These are phyloP conservation scores for Pterocles gutturalis DNA, from an alignment of 2,113 vertebrate species.

Conservation along the genomic window DNA sequence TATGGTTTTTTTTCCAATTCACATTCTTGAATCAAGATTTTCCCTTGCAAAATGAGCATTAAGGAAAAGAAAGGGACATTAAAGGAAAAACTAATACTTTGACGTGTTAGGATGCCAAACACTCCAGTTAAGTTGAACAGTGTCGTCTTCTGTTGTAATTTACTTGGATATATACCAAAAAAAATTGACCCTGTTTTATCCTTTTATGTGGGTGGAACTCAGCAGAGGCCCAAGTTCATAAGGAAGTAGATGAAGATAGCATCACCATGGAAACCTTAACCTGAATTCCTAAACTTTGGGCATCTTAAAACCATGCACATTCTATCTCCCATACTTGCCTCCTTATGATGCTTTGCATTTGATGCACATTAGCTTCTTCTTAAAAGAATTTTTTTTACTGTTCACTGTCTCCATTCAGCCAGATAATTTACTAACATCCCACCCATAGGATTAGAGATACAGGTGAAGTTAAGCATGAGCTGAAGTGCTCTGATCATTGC, in stretches of 20 bases:
- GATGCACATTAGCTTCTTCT: background rate
- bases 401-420: background rate
- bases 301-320: constrained; percentile 24
- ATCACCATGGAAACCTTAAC: constrained; percentile 74
- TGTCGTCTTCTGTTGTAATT: background rate
- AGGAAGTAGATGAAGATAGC: constrained; percentile 52
- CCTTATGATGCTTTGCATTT: background rate
- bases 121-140: background rate
- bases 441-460: background rate
- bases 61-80: background rate
- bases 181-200: constrained; percentile 40
- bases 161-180: constrained; percentile 20
- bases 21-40: background rate
- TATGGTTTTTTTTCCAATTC: background rate
- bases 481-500: background rate
- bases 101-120: background rate
- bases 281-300: constrained; percentile 38
- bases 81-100: background rate
- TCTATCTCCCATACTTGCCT: background rate
- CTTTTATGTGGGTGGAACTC: constrained; percentile 45
- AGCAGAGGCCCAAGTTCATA: constrained; percentile 51
- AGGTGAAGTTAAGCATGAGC: background rate
- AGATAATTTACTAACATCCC: background rate
- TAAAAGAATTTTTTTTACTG: background rate
- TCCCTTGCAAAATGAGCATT: background rate